Conservation (phyloP, 37 sponge, comb jelly and placozoan species). For the Halichondria panicea region DNA sequence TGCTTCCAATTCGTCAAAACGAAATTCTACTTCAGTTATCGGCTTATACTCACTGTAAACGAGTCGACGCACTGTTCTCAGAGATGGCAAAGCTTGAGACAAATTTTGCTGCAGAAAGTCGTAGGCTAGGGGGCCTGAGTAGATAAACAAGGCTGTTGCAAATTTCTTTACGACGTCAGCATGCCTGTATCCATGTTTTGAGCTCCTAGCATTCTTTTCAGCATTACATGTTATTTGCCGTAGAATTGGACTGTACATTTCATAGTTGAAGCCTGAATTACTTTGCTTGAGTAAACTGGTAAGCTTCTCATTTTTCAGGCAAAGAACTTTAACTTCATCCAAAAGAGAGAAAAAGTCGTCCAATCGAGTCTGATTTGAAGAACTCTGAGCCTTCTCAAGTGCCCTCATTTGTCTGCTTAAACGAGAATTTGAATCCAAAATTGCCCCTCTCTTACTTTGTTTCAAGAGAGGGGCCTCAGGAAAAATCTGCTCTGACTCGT, state of each 20-base stretch:
- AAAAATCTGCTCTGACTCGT: no score
- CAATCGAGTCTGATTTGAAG: no score
- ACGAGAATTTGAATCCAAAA: no score
- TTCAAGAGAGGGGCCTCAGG: no score
- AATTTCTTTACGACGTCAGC: conserved; percentile 46
- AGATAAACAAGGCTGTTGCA: conserved; percentile 48
- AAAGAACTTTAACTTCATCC: background rate
- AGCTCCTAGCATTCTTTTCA: conserved; percentile 25
- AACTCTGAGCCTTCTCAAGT: no score
- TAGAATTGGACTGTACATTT: no score
- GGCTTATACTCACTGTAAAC: conserved; percentile 34
- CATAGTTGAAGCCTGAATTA: background rate
- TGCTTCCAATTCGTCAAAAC: conserved; percentile 39
- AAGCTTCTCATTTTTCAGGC: background rate
- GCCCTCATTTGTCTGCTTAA: no score
- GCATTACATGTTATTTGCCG: conserved; percentile 30
- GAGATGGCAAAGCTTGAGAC: conserved; percentile 56
- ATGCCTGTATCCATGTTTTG: no score
- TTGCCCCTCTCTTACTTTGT: no score
- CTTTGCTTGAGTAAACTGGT: background rate
- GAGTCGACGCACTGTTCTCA: conserved; percentile 50
- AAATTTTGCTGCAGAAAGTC: conserved; percentile 61
- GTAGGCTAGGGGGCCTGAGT: conserved; percentile 54
- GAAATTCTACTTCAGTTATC: conserved; percentile 52
- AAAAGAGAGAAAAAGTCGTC: background rate